Base-by-base conservation (phyloP, 2,888 invertebrate species). In the Tetheella fluctuosa region DNA sequence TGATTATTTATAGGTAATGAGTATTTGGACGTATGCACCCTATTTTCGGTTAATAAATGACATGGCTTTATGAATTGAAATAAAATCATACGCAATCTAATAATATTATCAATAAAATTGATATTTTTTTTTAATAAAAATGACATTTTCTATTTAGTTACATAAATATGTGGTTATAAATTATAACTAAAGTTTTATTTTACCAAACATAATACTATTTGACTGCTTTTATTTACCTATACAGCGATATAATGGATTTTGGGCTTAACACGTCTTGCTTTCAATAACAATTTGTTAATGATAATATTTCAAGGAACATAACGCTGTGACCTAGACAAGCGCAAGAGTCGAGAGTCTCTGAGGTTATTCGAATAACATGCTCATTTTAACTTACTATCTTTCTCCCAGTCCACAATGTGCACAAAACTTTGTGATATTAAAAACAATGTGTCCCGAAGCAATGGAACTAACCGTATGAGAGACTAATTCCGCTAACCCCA, bases 401-500 rank as follows among this genome's bases (percentile, higher is more conserved):
- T 30, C 7, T 20, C 30, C 25, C 13, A 55, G 20, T 23, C 20
- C 20, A 7, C 37, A 28, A n/a, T 23, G 15, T 55, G 13, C 37
- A 15, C 23, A 42, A 57, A 37, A 52, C 59, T 17, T 34, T 17
- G 52, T 56, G 25, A 56, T 52, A 64, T 63, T 64, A 63, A 65
- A 68, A 65, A 65, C 65, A 64, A 63, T 52, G 61, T 56, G 53
- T 52, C 8, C 48, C 37, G 52, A 64, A 10, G 23, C 57, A 20
- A 34, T 39, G 55, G 58, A 59, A 61, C 60, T 62, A 60, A 63
- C 59, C 37, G 53, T 52, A 60, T 57, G 48, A 52, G 34, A 30
- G 60, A 39, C 60, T 68, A 66, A 69, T 68, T 62, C 59, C 55
- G 52, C 42, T 54, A 59, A 39, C 56, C 64, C 63, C 55, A 28